A percentile compares a stretch with the other conserved stretches of the same genome.
phyloP scores from a whole-genome alignment of 1,140 invertebrate species.

The Platorchestia sp. region DNA sequence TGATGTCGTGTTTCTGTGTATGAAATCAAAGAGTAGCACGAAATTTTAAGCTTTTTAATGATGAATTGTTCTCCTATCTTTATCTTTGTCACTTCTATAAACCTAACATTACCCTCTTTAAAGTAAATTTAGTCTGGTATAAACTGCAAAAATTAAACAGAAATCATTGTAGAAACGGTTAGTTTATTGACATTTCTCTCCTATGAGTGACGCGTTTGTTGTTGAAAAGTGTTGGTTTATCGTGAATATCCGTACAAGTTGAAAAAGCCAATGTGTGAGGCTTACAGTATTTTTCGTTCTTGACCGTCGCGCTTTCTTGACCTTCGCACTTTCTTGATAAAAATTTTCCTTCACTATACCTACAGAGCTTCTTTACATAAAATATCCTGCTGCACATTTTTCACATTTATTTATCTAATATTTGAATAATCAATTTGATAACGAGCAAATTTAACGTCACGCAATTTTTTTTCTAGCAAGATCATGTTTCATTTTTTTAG shows the following conservation, averaged over 20 bases:
- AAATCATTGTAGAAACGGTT: not conserved
- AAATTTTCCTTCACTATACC: not conserved
- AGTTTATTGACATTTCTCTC: not conserved
- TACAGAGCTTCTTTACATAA: not conserved
- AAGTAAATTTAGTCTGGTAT: not conserved
- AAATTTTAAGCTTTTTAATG: not conserved
- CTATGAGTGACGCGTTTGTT: not conserved
- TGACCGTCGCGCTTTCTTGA: not conserved
- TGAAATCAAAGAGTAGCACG: not conserved
- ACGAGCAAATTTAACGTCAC: too few species aligned
- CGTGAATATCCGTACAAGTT: not conserved
- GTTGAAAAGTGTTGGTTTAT: not conserved
- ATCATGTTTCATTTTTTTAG: too few species aligned
- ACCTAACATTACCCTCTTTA: not conserved
- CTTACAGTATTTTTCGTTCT: too few species aligned
- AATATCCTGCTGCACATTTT: too few species aligned
- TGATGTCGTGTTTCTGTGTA: too few species aligned
- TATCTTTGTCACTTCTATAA: not conserved
- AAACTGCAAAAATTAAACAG: not conserved
- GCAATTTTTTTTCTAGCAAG: too few species aligned
- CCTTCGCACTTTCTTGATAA: not conserved
- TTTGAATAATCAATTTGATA: too few species aligned
- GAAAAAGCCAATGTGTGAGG: not conserved
- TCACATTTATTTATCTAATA: too few species aligned
- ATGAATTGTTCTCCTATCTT: not conserved